A percentile compares a stretch with the other conserved stretches of the same genome.
Conservation (phyloP, 2,113 vertebrate genomes). For the Solea solea region DNA sequence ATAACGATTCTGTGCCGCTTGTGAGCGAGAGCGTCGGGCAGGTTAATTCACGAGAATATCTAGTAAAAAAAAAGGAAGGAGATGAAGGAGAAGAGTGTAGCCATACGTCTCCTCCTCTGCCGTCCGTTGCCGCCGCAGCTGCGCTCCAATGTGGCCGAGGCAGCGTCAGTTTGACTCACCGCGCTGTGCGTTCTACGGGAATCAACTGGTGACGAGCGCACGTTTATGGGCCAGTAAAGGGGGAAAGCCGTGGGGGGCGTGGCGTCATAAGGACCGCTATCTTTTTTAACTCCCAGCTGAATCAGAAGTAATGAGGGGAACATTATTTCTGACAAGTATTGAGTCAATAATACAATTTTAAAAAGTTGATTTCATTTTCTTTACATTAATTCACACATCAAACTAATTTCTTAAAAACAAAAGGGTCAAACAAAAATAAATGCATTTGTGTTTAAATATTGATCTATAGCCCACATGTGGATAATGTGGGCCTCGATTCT, state of each 20-base stretch:
- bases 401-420: no score
- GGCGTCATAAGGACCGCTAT: conserved; percentile 64
- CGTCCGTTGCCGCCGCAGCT: background rate
- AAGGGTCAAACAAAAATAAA: no score
- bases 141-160: conserved; percentile 11
- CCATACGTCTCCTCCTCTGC: background rate
- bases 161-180: conserved; percentile 36
- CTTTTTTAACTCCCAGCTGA: conserved; percentile 52
- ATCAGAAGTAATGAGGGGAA: background rate
- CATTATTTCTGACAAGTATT: no score
- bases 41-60: background rate
- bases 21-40: conserved; percentile 2
- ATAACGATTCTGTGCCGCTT: conserved; percentile 44
- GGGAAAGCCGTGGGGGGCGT: conserved; percentile 28
- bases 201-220: conserved; percentile 33
- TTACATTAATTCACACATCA: no score
- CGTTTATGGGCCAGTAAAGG: conserved; percentile 31
- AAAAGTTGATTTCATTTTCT: no score
- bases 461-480: no score
- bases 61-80: background rate
- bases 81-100: background rate
- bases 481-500: no score
- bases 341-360: no score
- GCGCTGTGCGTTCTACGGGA: conserved; percentile 31
- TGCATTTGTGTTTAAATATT: no score